Evolutionary conservation across 2,888 invertebrate genomes (phyloP).

Genomic region (Amorpha juglandis): DNA sequence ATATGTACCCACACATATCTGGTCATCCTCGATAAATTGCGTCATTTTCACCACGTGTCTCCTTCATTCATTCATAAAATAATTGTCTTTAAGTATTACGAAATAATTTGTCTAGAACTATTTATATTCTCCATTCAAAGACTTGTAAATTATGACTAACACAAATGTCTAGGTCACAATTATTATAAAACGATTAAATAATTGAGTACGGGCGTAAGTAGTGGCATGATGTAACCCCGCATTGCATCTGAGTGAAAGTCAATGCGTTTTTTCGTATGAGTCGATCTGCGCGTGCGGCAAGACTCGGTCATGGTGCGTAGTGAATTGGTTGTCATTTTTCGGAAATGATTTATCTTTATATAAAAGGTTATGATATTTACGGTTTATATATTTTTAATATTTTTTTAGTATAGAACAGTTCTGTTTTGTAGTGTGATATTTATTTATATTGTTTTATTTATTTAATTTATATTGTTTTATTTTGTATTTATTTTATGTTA

Average conservation of each 20-base stretch:
- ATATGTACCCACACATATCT: too few species aligned
- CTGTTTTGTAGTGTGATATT: too few species aligned
- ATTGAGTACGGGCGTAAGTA: constrained; percentile 58
- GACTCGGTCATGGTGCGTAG: constrained; percentile 39
- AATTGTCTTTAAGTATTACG: too few species aligned
- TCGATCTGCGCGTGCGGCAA: constrained; percentile 33
- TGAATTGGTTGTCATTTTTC: neutral
- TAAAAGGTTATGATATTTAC: neutral
- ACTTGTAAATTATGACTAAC: constrained; percentile 7
- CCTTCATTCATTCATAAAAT: too few species aligned
- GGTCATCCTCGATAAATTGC: too few species aligned
- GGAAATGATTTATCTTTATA: neutral
- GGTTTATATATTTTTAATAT: neutral
- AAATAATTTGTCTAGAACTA: too few species aligned
- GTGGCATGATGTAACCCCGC: constrained; percentile 55
- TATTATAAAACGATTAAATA: constrained; percentile 70
- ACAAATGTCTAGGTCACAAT: constrained; percentile 61
- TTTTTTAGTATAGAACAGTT: too few species aligned
- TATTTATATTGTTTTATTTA: too few species aligned
- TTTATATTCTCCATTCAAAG: neutral
- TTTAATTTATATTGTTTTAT: too few species aligned
- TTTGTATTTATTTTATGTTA: too few species aligned
- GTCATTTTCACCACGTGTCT: too few species aligned
- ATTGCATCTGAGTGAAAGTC: constrained; percentile 58
- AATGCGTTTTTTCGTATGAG: constrained; percentile 27